Conservation (phyloP, 2,888 invertebrate species). For the Adineta ricciae region DNA sequence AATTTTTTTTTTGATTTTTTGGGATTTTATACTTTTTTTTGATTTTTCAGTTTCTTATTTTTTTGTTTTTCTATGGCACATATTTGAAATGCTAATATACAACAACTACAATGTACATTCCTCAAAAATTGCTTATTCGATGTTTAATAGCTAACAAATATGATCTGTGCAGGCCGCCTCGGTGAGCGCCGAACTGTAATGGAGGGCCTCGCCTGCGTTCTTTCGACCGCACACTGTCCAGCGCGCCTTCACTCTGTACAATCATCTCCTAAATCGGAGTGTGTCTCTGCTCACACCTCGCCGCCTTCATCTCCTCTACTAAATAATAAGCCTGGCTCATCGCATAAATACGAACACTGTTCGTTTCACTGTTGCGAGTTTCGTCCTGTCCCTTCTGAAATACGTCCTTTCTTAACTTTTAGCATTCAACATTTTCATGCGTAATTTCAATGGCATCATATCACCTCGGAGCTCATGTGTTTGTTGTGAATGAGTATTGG, state of each 20-base stretch:
- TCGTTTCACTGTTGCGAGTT: constrained; percentile 9
- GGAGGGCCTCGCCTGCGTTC: constrained; percentile 19
- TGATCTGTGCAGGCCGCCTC: neutral
- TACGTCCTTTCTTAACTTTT: neutral
- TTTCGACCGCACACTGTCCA: constrained; percentile 4
- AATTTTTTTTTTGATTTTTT: neutral
- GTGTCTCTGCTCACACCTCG: constrained; percentile 11
- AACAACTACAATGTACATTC: constrained; percentile 9
- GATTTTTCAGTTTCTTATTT: neutral
- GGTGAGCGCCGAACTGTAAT: constrained; percentile 20
- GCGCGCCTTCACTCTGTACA: neutral
- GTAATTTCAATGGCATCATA: constrained; percentile 13
- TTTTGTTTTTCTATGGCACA: constrained; percentile 4
- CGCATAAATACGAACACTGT: constrained; percentile 2
- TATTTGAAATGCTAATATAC: neutral
- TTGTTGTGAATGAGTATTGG: neutral
- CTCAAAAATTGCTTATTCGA: neutral
- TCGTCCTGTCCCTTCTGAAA: neutral
- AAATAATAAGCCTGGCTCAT: neutral
- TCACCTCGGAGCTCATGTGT: neutral
- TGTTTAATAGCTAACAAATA: constrained; percentile 9
- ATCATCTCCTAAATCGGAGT: constrained; percentile 1
- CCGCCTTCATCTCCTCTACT: neutral
- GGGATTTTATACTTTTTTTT: neutral
- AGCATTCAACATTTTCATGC: constrained; percentile 15